Percentiles rank a stretch among this genome's conserved stretches.
These are phyloP conservation scores for Apamea sordens DNA, from an alignment of 2,888 invertebrate genomes.

Conservation along the genomic window DNA sequence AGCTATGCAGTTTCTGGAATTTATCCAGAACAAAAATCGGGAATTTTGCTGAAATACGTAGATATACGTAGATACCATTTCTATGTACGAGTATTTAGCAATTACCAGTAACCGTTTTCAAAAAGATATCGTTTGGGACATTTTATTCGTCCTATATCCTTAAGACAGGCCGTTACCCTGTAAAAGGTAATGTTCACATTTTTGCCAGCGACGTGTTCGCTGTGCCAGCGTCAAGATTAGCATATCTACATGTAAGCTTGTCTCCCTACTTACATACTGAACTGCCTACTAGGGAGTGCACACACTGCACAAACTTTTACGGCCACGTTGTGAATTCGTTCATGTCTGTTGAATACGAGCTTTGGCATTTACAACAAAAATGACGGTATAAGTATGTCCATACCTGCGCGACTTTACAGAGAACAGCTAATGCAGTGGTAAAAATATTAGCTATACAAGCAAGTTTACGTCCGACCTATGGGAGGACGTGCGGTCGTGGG, in stretches of 20 bases:
- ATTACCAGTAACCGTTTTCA: constrained; percentile 18
- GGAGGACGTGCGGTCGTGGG: no score
- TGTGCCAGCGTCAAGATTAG: constrained; percentile 43
- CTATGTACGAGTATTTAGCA: not conserved
- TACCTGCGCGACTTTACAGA: no score
- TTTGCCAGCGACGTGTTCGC: constrained; percentile 34
- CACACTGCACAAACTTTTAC: constrained; percentile 20
- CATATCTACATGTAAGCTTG: constrained; percentile 53
- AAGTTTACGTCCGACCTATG: not conserved
- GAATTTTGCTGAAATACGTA: no score
- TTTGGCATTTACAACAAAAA: no score
- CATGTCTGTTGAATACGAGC: not conserved
- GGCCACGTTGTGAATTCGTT: not conserved
- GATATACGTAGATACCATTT: not conserved
- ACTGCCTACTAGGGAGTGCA: constrained; percentile 11
- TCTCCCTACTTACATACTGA: constrained; percentile 20
- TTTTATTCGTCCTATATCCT: constrained; percentile 19
- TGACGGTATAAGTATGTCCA: no score
- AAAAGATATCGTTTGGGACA: constrained; percentile 29
- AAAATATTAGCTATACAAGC: not conserved
- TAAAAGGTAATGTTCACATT: constrained; percentile 43
- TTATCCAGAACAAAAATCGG: no score
- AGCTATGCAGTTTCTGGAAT: no score
- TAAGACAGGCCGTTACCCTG: constrained; percentile 9
- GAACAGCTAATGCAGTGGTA: not conserved